Base-by-base conservation (phyloP, 2,113 vertebrate species). In the Calidris pugnax region DNA sequence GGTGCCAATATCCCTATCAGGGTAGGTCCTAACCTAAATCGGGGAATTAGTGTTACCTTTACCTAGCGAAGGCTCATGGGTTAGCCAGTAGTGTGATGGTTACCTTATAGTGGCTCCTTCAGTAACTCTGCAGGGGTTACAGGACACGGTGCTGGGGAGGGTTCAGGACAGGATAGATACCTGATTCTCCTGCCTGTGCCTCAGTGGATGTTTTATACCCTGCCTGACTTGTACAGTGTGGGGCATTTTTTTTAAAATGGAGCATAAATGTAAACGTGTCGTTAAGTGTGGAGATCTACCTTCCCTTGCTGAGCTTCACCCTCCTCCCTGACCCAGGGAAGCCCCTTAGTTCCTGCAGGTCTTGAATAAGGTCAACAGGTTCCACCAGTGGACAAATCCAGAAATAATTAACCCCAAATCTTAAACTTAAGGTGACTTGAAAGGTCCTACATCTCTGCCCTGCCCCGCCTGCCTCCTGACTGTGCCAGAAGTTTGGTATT, bases 61-160 rank as follows among this genome's bases (percentile, higher is more conserved):
- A 7, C 7, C 20, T 47, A 0, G 9, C 2, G 7, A 23, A 60
- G 79, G 63, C 50, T 51, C 1, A 1, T 30, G 33, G 9, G 45
- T 74, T 23, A 39, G 47, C 32, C 71, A 87, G 77, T 85, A 57
- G 56, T 2, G 27, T 14, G 33, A 2, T 69, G 51, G 35, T 47
- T 23, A 3, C 2, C 1, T 37, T 53, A 4, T 0, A 23, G 75
- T 21, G 48, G 22, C 35, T 87, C 35, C 56, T 68, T n/a, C 37
- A 20, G 2, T 12, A 23, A 39, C 9, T 35, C 83, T 62, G 30
- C n/a, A n/a, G 57, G 43, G 47, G 2, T 59, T 76, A 26, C 4
- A 13, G 72, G n/a, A 15, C 10, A 0, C 1, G 2, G 72, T 55
- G 69, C 35, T 57, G 28, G 32, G 24, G 20, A 62, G 32, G 16